Evolutionary conservation across 2,113 vertebrate genomes (phyloP).

Genomic region (Thermophis baileyi): DNA sequence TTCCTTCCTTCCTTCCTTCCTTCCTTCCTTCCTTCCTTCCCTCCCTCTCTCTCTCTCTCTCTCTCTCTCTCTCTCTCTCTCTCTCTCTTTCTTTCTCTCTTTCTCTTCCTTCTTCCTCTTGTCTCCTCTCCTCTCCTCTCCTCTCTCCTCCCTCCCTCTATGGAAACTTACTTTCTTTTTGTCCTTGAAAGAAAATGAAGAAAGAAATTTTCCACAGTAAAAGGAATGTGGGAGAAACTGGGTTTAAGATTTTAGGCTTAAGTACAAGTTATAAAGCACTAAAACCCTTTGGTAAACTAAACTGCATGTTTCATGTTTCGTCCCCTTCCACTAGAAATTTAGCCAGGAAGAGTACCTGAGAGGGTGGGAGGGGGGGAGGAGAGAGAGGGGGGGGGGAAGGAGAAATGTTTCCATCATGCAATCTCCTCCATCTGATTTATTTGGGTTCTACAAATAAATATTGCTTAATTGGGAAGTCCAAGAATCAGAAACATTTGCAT

Average conservation of each 20-base stretch:
- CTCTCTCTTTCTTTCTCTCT: rapidly evolving
- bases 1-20: too few relatives aligned
- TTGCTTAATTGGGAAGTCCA: background rate
- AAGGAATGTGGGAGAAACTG: background rate
- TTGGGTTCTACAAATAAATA: background rate
- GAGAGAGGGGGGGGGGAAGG: too few relatives aligned
- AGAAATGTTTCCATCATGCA: background rate
- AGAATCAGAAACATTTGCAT: background rate
- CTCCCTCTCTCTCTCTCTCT: background rate
- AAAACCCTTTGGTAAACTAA: background rate
- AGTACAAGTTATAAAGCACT: background rate
- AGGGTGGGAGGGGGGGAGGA: too few relatives aligned
- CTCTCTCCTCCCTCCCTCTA: background rate
- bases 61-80: background rate
- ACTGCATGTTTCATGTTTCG: background rate
- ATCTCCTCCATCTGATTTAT: background rate
- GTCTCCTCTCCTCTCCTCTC: too few relatives aligned
- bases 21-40: rapidly evolving
- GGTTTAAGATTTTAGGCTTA: background rate
- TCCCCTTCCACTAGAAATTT: background rate
- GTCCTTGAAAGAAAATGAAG: background rate
- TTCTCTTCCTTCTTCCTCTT: rapidly evolving
- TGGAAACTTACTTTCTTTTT: background rate
- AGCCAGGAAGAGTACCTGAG: background rate
- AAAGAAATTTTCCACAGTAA: background rate